Conservation (phyloP, 2,113 vertebrate genomes). For the Pogona vitticeps region DNA sequence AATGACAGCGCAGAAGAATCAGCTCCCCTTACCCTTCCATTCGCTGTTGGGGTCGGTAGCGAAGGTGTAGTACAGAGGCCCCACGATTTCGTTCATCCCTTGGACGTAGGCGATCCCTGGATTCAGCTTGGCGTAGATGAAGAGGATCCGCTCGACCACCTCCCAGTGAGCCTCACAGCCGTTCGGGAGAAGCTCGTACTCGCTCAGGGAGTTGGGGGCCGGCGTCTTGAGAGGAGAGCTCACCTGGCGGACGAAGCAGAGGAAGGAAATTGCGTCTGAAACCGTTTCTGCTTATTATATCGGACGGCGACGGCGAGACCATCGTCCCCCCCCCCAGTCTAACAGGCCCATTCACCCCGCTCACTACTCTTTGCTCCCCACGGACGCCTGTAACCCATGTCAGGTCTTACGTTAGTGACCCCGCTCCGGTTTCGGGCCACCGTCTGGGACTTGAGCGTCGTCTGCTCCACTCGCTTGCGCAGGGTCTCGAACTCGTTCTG, state of each 20-base stretch:
- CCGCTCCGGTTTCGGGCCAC: conserved; percentile 95
- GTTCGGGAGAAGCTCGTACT: conserved; percentile 89
- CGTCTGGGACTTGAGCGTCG: conserved; percentile 92
- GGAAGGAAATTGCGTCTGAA: neutral
- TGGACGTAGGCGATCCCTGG: conserved; percentile 97
- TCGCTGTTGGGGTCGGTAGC: conserved; percentile 91
- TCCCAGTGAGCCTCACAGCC: conserved; percentile 98
- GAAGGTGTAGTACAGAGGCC: conserved; percentile 97
- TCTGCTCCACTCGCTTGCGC: conserved; percentile 91
- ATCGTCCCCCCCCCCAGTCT: neutral
- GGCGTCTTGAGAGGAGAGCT: conserved; percentile 89
- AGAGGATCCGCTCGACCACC: conserved; percentile 96
- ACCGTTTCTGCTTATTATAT: neutral
- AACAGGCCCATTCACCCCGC: no score
- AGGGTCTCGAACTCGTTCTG: conserved; percentile 97
- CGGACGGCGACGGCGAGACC: no score
- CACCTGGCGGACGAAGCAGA: conserved; percentile 80
- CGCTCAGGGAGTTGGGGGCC: conserved; percentile 80
- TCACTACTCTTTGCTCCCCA: neutral
- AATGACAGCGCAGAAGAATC: rapidly evolving
- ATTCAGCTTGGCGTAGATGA: conserved; percentile 98
- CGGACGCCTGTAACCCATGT: neutral
- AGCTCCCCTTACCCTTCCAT: conserved; percentile 87
- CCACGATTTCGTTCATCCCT: conserved; percentile 98
- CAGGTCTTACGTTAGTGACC: conserved; percentile 91